Evolutionary conservation across 2,888 invertebrate species (phyloP).

Genomic region (Sphecodes monilicornis): DNA sequence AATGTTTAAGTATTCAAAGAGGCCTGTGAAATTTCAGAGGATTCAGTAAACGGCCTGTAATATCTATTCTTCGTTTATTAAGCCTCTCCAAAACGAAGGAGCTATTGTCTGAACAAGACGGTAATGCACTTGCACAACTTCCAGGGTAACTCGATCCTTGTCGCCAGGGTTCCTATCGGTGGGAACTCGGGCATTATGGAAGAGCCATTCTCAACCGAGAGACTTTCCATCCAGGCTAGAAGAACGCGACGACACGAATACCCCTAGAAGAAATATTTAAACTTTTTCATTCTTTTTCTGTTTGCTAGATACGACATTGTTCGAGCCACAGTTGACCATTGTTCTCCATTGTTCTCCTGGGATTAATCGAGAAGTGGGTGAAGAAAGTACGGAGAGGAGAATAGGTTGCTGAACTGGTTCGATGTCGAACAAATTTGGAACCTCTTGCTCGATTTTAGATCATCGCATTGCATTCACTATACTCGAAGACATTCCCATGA

Average conservation of each 20-base stretch:
- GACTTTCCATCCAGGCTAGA: conserved; percentile 15
- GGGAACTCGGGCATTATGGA: conserved; percentile 38
- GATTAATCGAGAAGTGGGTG: conserved; percentile 13
- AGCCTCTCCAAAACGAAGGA: conserved; percentile 9
- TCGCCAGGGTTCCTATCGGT: conserved; percentile 22
- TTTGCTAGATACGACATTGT: not conserved
- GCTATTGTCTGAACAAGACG: conserved; percentile 43
- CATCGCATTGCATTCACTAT: too few relatives aligned
- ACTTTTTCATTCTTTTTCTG: conserved; percentile 1
- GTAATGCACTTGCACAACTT: conserved; percentile 54
- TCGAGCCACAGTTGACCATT: conserved; percentile 9
- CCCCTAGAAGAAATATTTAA: not conserved
- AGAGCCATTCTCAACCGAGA: conserved; percentile 27
- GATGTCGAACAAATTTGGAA: not conserved
- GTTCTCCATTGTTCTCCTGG: not conserved
- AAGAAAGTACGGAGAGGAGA: conserved; percentile 13
- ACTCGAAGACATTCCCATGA: not conserved
- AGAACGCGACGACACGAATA: not conserved
- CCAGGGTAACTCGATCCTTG: conserved; percentile 40
- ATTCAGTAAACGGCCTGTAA: conserved; percentile 6
- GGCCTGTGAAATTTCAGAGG: not conserved
- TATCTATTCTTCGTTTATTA: conserved; percentile 38
- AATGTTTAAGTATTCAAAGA: not conserved
- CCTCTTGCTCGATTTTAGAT: not conserved
- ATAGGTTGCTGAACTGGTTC: not conserved